Conservation (phyloP, 2,797 vertebrate species). For the Anabas testudineus region DNA sequence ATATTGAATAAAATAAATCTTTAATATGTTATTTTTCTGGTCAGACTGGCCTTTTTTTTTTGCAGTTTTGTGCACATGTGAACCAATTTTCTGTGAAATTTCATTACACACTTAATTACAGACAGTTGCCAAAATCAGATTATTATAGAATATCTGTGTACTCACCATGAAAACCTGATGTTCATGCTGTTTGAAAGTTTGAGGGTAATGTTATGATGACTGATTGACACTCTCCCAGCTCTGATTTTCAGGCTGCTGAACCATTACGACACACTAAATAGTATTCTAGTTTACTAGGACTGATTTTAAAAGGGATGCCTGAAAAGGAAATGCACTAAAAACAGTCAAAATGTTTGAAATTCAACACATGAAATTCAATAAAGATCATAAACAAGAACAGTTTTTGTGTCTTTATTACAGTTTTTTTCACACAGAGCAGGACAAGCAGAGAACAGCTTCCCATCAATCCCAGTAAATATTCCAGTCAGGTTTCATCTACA, state of each 20-base stretch:
- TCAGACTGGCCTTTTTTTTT: background rate
- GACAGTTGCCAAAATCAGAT: background rate
- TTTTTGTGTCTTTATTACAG: background rate
- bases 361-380: constrained; percentile 34
- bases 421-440: background rate
- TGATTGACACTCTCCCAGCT: background rate
- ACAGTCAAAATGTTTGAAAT: constrained; percentile 6
- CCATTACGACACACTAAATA: constrained; percentile 19
- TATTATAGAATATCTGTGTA: background rate
- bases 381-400: constrained; percentile 24
- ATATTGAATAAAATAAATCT: background rate
- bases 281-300: background rate
- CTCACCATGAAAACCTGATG: background rate
- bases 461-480: background rate
- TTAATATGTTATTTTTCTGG: background rate
- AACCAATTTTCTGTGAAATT: no score
- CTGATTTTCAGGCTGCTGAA: background rate
- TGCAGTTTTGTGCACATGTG: background rate
- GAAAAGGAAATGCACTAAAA: constrained; percentile 6
- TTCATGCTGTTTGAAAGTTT: constrained; percentile 3
- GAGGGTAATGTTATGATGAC: background rate
- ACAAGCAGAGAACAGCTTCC: no score
- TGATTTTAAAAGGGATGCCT: constrained; percentile 51
- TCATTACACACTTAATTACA: background rate
- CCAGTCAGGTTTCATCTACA: background rate